Conservation (phyloP, 2,888 invertebrate genomes). For the Drosophila nr. perissopoda region DNA sequence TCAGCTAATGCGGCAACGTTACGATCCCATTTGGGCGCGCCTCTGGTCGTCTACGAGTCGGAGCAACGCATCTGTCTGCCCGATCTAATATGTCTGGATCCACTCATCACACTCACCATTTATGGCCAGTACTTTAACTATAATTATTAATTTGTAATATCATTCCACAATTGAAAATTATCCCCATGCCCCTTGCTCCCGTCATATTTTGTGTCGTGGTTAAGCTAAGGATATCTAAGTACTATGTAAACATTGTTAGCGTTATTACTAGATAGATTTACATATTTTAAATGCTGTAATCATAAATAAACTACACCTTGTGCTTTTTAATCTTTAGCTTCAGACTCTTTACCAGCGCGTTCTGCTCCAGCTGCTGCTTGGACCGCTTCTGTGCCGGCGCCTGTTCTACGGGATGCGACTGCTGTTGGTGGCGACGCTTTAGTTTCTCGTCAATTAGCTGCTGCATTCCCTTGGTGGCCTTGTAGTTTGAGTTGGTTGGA, state of each 20-base stretch:
- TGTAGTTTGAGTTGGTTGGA: constrained; percentile 95
- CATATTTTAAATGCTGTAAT: constrained; percentile 17
- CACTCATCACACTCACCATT: constrained; percentile 69
- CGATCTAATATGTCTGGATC: constrained; percentile 69
- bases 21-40: constrained; percentile 70
- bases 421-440: constrained; percentile 87
- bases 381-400: constrained; percentile 85
- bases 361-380: constrained; percentile 89
- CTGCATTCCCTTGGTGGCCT: constrained; percentile 95
- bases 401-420: constrained; percentile 10
- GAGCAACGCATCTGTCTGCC: constrained; percentile 77
- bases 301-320: constrained; percentile 31
- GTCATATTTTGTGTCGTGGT: neutral
- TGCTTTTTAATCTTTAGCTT: constrained; percentile 87
- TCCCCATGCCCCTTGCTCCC: neutral
- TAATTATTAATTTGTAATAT: constrained; percentile 52
- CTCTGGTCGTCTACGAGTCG: constrained; percentile 78
- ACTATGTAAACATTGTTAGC: neutral
- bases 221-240: neutral
- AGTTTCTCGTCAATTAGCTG: constrained; percentile 93
- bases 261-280: constrained; percentile 32
- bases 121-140: constrained; percentile 83
- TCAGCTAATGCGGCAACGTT: constrained; percentile 53
- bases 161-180: constrained; percentile 1
- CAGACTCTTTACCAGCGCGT: constrained; percentile 91